Base-by-base conservation (phyloP, 2,797 vertebrate genomes). In the Manis javanica region DNA sequence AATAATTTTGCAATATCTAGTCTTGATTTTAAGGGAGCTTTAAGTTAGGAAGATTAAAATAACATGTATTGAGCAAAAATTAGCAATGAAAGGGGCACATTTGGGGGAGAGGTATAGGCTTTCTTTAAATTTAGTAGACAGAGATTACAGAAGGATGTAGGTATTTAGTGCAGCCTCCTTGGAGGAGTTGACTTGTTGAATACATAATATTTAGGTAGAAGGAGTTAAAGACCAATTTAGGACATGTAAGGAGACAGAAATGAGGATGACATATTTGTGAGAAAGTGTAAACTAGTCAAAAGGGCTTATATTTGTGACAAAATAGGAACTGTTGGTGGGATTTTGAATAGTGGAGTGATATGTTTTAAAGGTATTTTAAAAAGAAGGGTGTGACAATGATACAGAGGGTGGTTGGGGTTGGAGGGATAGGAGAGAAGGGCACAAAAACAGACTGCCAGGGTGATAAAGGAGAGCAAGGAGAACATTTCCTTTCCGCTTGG, bases 21-120 rank as follows among this genome's bases (percentile, higher is more conserved):
- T 84, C 42, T 39, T 87, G 63, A n/a, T 95, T 14, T 79, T 86
- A 81, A 75, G 51, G 66, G 46, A 61, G 18, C 82, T 86, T 13
- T 89, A 69, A 89, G 64, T 79, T 39, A 66, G 31, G 64, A 88
- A 94, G 59, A 89, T 94, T 42, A 53, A 83, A 95, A 83, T 88
- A 94, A 55, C 16, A 94, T 18, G 4, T 14, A 24, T 29, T 69
- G 61, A 77, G 29, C 61, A 57, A 91, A 92, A 77, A 29, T 49
- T 68, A 91, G 68, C n/a, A 29, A 16, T 24, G 15, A 39, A 84
- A 75, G 34, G 13, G 46, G 34, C 34, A 53, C 12, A 37, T 59
- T 68, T 71, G 23, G 12, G 10, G 1, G 29, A 23, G 0, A 5
- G 42, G 15, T 63, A 49, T 51, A 63, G 37, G 16, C 24, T 79